Evolutionary conservation across 1,140 invertebrate species (phyloP), one percentile per base, ranked within the genome.

Genomic region (Drosophila parvula): DNA sequence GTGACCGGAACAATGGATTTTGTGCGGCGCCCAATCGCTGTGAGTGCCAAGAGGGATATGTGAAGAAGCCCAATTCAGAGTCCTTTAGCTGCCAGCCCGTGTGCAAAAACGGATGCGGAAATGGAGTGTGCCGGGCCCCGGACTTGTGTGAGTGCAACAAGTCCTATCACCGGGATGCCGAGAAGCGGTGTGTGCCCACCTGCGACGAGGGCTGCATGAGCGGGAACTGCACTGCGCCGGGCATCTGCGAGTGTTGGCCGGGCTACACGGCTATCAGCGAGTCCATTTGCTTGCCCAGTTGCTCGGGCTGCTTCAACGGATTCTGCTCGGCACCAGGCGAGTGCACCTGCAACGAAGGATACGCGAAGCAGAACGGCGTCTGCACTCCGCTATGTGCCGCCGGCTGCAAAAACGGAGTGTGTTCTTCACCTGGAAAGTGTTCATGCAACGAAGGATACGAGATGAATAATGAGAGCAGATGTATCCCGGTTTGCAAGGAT

Each of bases 131-230:
- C 16, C 38, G 53, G 10, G 82, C 69, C 5, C 81, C 81, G 12
- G 59, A 84, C 11, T 36, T 56, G 11, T 88, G 79, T 14, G 41
- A 70, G 14, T 85, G 81, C 59, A 68, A 86, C 27, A 48, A 11
- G 16, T 55, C 74, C 43, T 63, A 96, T 94, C 82, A 94, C 93
- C 67, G 94, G 92, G 58, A 84, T 9, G 5, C 45, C 12, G 75
- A 85, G 60, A 75, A 75, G 32, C 74, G 60, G 1, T 77, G 74
- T 40, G 32, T 4, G 3, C 74, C 74, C 5, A 44, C 43, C 9
- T 77, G 74, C 41, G 73, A 53, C 5, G 41, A n/a, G 0, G 55
- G 11, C n/a, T 77, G 74, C 50, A 22, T 44, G 7, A 50, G 69
- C 5, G 76, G 69, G 1, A 50, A 56, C 5, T 79, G 78, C 12